Evolutionary conservation across 2,797 vertebrate species (phyloP), one percentile per base, ranked within the genome.

Genomic region (Catostomus latipinnis): DNA sequence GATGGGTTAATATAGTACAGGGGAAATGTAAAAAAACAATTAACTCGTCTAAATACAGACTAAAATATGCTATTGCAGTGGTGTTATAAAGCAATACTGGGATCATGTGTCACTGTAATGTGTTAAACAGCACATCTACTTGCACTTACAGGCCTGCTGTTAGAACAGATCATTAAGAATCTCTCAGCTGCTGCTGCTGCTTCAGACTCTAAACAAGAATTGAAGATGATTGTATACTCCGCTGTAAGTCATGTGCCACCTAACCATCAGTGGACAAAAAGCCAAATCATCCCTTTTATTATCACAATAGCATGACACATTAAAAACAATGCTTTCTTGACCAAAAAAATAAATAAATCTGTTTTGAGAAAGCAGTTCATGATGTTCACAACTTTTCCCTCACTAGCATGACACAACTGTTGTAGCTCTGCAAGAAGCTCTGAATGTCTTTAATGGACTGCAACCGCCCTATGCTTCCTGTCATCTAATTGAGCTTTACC

Each of bases 381-480:
- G 43, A 34, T 18, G 6, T 43, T 62, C 34, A 34, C 34, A 22
- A 60, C 69, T 66, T 61, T 84, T 82, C 88, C 10, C 88, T 87
- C 85, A 73, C 57, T 88, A 99, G 98, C 98, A 99, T 0, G 98
- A 99, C 90, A 96, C 95, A 53, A 98, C 98, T 0, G 85, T 99
- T 46, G 89, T 93, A 0, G 97, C 97, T 53, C 93, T 99, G 60
- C 97, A 98, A 87, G 91, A 93, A 89, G 97, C 96, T 34, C 74
- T 99, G 89, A 87, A 93, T 7, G 91, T 98, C 84, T 98, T 94
- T 91, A 98, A 93, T 46, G 93, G 94, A 46, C 86, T 83, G 22
- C 97, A 97, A 89, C 92, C 96, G 1, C 97, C 97, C 0, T 99
- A 99, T 0, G 96, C 97, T 18, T 96, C 97, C 66, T 99, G 97